These are phyloP conservation scores for Gastrophryne carolinensis DNA, from an alignment of 2,797 vertebrate genomes.

Conservation along the genomic window DNA sequence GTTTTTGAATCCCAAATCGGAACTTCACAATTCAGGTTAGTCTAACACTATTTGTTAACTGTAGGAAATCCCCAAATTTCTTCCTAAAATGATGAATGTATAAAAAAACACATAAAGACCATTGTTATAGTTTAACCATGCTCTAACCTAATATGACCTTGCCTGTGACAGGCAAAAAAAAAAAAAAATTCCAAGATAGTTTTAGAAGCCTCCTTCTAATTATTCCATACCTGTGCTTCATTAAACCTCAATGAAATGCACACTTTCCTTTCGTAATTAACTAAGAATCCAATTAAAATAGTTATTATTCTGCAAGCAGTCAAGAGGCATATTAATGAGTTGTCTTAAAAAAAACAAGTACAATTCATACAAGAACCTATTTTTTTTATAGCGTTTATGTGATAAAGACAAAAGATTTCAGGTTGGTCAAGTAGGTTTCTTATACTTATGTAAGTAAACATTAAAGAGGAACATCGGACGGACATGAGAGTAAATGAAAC, in stretches of 20 bases:
- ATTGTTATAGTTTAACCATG: background rate
- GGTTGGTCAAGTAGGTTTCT: no score
- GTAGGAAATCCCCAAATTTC: no score
- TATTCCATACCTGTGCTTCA: constrained; percentile 42
- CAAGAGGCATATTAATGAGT: constrained; percentile 23
- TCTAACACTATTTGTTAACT: no score
- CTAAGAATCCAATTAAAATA: constrained; percentile 40
- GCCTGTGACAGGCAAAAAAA: background rate
- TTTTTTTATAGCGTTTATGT: background rate
- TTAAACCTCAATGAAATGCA: constrained; percentile 37
- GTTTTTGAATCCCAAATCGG: no score
- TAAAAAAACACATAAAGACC: background rate
- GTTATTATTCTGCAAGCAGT: constrained; percentile 24
- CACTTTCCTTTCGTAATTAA: constrained; percentile 45
- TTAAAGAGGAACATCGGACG: no score
- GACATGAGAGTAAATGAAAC: no score
- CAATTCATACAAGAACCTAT: background rate
- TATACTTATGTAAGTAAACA: no score
- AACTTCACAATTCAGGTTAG: no score
- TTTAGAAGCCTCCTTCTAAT: constrained; percentile 30
- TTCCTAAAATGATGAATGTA: no score
- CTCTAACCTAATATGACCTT: constrained; percentile 28
- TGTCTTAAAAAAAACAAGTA: constrained; percentile 23
- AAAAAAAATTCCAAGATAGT: background rate
- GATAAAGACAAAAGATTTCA: background rate